Evolutionary conservation across 2,113 vertebrate species (phyloP), one percentile per base, ranked within the genome.

Genomic region (Murina feae): DNA sequence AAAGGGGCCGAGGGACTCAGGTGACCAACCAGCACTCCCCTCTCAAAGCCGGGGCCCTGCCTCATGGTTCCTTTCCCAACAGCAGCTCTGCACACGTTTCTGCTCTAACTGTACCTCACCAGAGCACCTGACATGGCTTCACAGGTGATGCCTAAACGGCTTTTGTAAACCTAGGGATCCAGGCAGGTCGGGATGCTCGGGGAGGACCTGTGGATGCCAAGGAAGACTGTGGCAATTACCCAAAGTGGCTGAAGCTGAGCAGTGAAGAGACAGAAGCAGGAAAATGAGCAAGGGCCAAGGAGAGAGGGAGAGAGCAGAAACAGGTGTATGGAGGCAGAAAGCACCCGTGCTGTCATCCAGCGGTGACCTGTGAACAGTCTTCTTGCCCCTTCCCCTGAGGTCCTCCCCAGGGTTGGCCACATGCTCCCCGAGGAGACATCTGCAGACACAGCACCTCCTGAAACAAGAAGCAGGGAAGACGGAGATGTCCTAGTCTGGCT

Each of bases 61-160:
- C 17, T 58, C 9, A 4, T 0, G 23, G 71, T 13, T 51, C 60
- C n/a, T 30, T 30, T 32, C 5, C 1, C 21, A 49, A 18, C 10
- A 2, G 9, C 1, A 44, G 39, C 37, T 4, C 18, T 6, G n/a
- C 3, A 0, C 2, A 72, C 6, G 25, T 14, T n/a, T 12, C 2
- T 55, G 55, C 17, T 53, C 47, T n/a, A 1, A 55, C 47, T 35
- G 1, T 5, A 6, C 37, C 32, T 35, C 42, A 5, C 39, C 14
- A 35, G n/a, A 66, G 30, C 65, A 23, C 5, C 35, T 47, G 66
- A 30, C 63, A 17, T 63, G 44, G 21, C 28, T 58, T 53, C 60
- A 25, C 35, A 32, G 25, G 47, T 10, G 42, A n/a, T n/a, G 49
- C 63, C 12, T 39, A 88, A 35, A 30, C 35, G 6, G 35, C 76